These are phyloP conservation scores for Halichondria panicea DNA, from an alignment of 37 sponge, comb jelly and placozoan species.

Conservation along the genomic window DNA sequence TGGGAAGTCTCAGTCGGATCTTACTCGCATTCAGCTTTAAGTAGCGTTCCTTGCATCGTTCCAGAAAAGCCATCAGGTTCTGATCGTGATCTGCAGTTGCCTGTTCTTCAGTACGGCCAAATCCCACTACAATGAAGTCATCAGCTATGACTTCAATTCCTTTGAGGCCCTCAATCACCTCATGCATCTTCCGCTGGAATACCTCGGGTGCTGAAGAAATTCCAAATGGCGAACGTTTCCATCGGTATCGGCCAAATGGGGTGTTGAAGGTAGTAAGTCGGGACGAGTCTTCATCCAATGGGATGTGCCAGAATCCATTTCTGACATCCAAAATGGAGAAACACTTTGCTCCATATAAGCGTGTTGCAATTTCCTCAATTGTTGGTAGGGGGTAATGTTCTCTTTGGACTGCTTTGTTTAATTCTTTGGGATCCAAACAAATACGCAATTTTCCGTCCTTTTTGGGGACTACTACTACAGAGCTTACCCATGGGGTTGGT, in stretches of 20 bases:
- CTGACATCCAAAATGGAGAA: conserved; percentile 53
- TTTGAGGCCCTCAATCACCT: conserved; percentile 25
- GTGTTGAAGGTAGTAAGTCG: conserved; percentile 70
- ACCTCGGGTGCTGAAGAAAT: conserved; percentile 48
- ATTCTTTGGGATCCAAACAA: conserved; percentile 38
- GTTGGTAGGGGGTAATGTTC: conserved; percentile 65
- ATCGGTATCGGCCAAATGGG: conserved; percentile 57
- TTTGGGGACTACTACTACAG: conserved; percentile 37
- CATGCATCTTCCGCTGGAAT: conserved; percentile 47
- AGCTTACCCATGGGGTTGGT: conserved; percentile 54
- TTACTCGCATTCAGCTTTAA: conserved; percentile 35
- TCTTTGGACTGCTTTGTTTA: conserved; percentile 48
- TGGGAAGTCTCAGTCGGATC: conserved; percentile 15
- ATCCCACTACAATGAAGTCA: conserved; percentile 21
- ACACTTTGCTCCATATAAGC: conserved; percentile 32
- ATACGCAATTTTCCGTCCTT: conserved; percentile 24
- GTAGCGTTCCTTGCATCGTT: conserved; percentile 5
- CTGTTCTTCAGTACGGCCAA: conserved; percentile 20
- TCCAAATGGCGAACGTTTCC: conserved; percentile 62
- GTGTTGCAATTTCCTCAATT: conserved; percentile 56
- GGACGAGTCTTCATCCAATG: conserved; percentile 48
- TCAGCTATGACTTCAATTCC: conserved; percentile 33
- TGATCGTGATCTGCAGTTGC: conserved; percentile 13
- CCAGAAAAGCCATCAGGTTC: conserved; percentile 33
- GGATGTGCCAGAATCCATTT: conserved; percentile 67